Conservation (phyloP, 92 coral and sea anemone genomes). For the Parazoanthus darwini region DNA sequence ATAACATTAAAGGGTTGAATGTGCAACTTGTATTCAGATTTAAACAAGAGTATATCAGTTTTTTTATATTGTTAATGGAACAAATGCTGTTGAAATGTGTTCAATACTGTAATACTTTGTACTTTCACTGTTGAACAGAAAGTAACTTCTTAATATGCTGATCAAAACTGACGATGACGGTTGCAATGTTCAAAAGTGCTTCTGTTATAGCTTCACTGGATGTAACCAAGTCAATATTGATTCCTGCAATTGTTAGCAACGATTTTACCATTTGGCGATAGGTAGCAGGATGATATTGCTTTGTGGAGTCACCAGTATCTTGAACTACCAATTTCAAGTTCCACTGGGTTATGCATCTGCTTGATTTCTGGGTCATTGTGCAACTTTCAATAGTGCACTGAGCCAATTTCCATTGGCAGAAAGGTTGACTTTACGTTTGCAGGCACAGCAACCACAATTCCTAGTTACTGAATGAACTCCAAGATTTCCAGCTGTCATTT, state of each 20-base stretch:
- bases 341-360: slow-evolving; percentile 14
- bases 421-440: slow-evolving; percentile 19
- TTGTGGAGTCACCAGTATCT: slow-evolving; percentile 18
- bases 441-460: slow-evolving; percentile 19
- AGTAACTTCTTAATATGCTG: slow-evolving; percentile 17
- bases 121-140: slow-evolving; percentile 6
- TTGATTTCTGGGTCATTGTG: slow-evolving; percentile 14
- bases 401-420: slow-evolving; percentile 15
- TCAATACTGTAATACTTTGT: slow-evolving; percentile 5
- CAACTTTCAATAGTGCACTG: background rate
- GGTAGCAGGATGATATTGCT: slow-evolving; percentile 4
- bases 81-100: slow-evolving; percentile 8
- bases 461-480: slow-evolving; percentile 26
- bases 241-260: slow-evolving; percentile 22
- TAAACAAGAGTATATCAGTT: slow-evolving; percentile 11
- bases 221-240: slow-evolving; percentile 16
- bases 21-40: slow-evolving; percentile 6
- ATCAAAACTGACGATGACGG: slow-evolving; percentile 20
- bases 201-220: slow-evolving; percentile 19
- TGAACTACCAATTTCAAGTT: slow-evolving; percentile 13
- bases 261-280: slow-evolving; percentile 9
- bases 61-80: slow-evolving; percentile 3
- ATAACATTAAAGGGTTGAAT: slow-evolving; percentile 19
- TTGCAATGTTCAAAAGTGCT: slow-evolving; percentile 5
- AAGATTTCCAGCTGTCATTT: slow-evolving; percentile 11